Evolutionary conservation across 2,888 invertebrate genomes (phyloP), one percentile per base, ranked within the genome.

Genomic region (Sisyra nigra): DNA sequence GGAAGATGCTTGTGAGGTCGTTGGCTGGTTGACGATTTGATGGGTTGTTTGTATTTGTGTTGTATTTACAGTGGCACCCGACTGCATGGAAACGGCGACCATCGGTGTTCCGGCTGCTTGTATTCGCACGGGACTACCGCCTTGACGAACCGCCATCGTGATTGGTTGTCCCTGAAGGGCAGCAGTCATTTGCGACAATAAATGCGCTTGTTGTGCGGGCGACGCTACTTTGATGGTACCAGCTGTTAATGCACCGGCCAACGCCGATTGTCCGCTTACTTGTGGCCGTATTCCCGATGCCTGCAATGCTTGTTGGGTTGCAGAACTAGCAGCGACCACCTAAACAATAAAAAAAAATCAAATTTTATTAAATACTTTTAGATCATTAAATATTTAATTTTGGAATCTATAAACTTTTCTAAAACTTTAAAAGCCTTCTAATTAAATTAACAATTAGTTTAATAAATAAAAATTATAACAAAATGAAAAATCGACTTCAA

Each of bases 81-180:
- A n/a, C 48, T 72, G 72, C 7, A 73, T 69, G 5, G 30, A 30
- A 13, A 76, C 75, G 3, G 74, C 69, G 7, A 77, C 65, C 18
- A 72, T 57, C 29, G 71, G 71, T 14, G 61, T 54, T 41, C 62
- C 53, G 44, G 67, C 65, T 15, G 73, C 66, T 56, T 76, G 71
- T 48, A 74, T 63, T 41, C 72, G 67, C 18, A 76, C 74, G 45
- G 74, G 77, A 54, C 72, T 74, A 3, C 68, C 61, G 48, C 63
- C 67, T 50, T 72, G 71, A 2, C 71, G 58, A 29, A 62, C 59
- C 4, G 55, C 52, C 14, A 61, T 57, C 46, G 57, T 56, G 9
- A 61, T 57, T 46, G 56, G 56, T 59, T 65, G 72, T 54, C 63
- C 69, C 58, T 48, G 69, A 51, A 65, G 69, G 46, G 60, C 71